Base-by-base conservation (phyloP, 2,888 invertebrate species). In the Smittia sp. region DNA sequence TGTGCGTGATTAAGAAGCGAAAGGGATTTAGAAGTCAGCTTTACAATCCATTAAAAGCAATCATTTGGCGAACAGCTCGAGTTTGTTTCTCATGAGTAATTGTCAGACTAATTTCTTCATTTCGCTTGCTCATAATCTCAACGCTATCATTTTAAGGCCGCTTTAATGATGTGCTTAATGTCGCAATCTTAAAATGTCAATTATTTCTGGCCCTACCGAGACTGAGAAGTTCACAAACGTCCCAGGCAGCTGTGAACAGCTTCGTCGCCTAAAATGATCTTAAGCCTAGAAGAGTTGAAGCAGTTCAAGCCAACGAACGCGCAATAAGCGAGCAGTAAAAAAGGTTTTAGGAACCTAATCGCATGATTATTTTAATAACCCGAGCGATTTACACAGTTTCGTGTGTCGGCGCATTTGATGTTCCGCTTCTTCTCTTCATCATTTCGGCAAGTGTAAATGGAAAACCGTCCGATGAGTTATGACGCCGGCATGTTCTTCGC, bases 41-140 rank as follows among this genome's bases (percentile, higher is more conserved):
- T 46, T 32, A 32, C 58, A 22, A 20, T 58, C 2, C 58, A 58
- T 58, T 58, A 58, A 58, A 58, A n/a, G 32, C 32, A 32, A 32
- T 32, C 32, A 32, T 32, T 32, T 32, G 32, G 32, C 32, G 32
- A 32, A 9, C 32, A 32, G 32, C 32, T 9, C 22, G 18, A 58
- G 58, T 22, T 58, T 58, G n/a, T 18, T 22, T 20, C 20, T 22
- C 58, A 58, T 20, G 20, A 22, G 22, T 72, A 72, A 72, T 62
- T 72, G 58, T 58, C 11, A 13, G 52, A 25, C 54, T 72, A 72
- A 72, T 72, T 62, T 72, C 72, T 72, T 72, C 39, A 39, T 62
- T 58, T 72, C 22, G 58, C 22, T 58, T 1, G 58, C 58, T 58
- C 7, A 58, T 58, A 58, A 58, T 22, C n/a, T 7, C 18, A 1